A percentile compares a stretch with the other conserved stretches of the same genome.
Conservation (phyloP, 64 coral and sea anemone species). For the Anthopleura sola region DNA sequence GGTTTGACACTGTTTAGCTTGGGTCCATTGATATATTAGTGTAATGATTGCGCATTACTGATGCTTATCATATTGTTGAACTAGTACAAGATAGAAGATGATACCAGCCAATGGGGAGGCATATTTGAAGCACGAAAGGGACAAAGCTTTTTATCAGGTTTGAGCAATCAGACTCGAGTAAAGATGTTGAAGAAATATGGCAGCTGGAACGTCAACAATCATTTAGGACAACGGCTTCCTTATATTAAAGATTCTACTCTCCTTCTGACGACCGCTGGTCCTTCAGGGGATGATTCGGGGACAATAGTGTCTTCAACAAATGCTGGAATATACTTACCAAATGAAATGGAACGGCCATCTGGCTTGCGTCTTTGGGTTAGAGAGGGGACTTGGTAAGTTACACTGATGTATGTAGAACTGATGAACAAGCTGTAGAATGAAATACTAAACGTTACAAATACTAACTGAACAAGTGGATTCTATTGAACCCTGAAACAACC, state of each 20-base stretch:
- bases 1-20: too few relatives aligned
- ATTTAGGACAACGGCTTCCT: neutral
- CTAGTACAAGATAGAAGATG: constrained; percentile 50
- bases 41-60: too few relatives aligned
- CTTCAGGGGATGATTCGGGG: neutral
- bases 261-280: neutral
- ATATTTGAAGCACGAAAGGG: constrained; percentile 23
- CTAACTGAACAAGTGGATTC: too few relatives aligned
- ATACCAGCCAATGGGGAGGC: constrained; percentile 14
- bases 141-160: neutral
- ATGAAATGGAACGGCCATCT: neutral
- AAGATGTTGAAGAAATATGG: constrained; percentile 16
- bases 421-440: too few relatives aligned
- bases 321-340: neutral
- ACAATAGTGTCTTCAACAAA: neutral
- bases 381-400: constrained; percentile 50
- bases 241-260: neutral
- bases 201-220: constrained; percentile 18
- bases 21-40: too few relatives aligned
- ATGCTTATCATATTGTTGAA: neutral
- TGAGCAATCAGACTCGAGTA: neutral
- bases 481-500: too few relatives aligned
- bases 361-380: constrained; percentile 32
- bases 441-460: too few relatives aligned
- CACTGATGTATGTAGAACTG: too few relatives aligned